Evolutionary conservation across 2,888 invertebrate species (phyloP).

Genomic region (Trachelus iudaicus): DNA sequence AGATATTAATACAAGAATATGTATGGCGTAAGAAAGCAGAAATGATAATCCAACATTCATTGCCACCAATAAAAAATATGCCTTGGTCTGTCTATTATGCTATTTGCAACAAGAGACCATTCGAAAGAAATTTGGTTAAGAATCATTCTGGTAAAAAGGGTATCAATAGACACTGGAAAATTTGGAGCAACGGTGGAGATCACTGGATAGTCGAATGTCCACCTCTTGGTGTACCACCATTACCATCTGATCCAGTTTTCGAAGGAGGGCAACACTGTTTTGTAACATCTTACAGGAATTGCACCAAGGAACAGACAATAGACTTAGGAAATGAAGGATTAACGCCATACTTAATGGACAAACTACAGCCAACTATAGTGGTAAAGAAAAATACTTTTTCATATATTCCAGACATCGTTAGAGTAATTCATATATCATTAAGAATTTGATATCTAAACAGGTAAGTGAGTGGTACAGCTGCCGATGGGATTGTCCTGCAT

Average conservation of each 20-base stretch:
- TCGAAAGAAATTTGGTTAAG: conserved; percentile 67
- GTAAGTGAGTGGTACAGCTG: conserved; percentile 55
- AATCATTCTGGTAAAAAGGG: conserved; percentile 67
- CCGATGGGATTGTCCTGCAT: conserved; percentile 53
- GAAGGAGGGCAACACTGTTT: conserved; percentile 66
- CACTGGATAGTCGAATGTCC: conserved; percentile 67
- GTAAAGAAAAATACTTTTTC: conserved; percentile 59
- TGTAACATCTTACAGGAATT: conserved; percentile 68
- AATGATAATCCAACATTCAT: conserved; percentile 33
- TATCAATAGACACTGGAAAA: conserved; percentile 61
- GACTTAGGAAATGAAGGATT: conserved; percentile 64
- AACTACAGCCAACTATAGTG: conserved; percentile 68
- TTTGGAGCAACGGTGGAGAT: conserved; percentile 63
- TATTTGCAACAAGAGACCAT: conserved; percentile 62
- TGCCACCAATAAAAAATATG: conserved; percentile 50
- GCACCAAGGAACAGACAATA: conserved; percentile 67
- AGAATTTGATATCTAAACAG: conserved; percentile 26
- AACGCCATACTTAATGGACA: conserved; percentile 64
- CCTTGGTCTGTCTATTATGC: conserved; percentile 65
- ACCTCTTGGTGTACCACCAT: conserved; percentile 64
- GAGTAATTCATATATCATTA: not conserved
- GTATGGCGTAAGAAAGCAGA: conserved; percentile 65
- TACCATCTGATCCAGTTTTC: conserved; percentile 65
- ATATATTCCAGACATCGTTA: not conserved
- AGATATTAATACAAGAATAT: conserved; percentile 62